Evolutionary conservation across 2,888 invertebrate genomes (phyloP).

Genomic region (Herminia tarsipennalis): DNA sequence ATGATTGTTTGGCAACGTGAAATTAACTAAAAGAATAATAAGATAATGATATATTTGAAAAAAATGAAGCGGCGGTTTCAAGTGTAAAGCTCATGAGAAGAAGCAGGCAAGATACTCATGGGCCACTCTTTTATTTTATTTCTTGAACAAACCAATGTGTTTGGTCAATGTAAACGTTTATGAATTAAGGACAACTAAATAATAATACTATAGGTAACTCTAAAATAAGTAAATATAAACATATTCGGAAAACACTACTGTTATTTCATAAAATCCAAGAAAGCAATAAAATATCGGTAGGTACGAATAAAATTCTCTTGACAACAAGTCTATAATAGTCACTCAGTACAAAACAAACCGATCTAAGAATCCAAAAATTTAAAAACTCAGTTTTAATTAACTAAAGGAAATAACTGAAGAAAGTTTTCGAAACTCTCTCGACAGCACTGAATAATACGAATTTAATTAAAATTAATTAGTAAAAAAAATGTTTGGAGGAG

Average conservation of each 20-base stretch:
- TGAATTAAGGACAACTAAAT: background rate
- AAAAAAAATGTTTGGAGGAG: conserved; percentile 35
- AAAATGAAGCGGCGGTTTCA: too few relatives aligned
- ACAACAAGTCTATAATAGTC: conserved; percentile 23
- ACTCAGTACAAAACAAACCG: conserved; percentile 29
- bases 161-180: background rate
- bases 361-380: conserved; percentile 41
- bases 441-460: conserved; percentile 52
- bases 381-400: conserved; percentile 55
- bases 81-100: too few relatives aligned
- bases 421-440: conserved; percentile 42
- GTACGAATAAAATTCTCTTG: conserved; percentile 3
- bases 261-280: too few relatives aligned
- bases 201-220: too few relatives aligned
- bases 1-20: too few relatives aligned
- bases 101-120: too few relatives aligned
- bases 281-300: too few relatives aligned
- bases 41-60: too few relatives aligned
- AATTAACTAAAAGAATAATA: too few relatives aligned
- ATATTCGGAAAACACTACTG: too few relatives aligned
- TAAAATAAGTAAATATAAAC: background rate
- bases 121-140: too few relatives aligned
- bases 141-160: background rate
- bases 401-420: conserved; percentile 44
- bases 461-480: conserved; percentile 67